Percentiles rank a stretch among this genome's conserved stretches.
Evolutionary conservation across 2,113 vertebrate genomes (phyloP).

Genomic region (Mobula hypostoma): DNA sequence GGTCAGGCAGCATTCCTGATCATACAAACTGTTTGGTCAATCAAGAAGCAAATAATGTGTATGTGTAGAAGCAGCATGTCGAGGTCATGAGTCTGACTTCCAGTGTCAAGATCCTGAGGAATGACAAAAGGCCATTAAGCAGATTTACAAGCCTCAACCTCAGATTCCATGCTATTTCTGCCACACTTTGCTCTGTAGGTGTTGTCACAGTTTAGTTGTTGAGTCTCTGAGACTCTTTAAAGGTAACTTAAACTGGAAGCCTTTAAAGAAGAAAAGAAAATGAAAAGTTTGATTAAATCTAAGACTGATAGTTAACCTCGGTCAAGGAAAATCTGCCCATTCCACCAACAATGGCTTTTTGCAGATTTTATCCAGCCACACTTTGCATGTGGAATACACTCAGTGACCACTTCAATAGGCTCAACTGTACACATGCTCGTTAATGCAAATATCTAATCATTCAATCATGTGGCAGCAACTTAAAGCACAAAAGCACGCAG

Average conservation of each 20-base stretch:
- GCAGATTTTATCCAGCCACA: not conserved
- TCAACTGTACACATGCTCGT: too few relatives aligned
- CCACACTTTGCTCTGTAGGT: not conserved
- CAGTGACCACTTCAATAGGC: too few relatives aligned
- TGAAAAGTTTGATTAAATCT: not conserved
- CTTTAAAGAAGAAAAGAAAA: not conserved
- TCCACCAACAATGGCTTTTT: not conserved
- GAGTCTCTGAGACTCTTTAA: not conserved
- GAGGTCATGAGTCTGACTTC: too few relatives aligned
- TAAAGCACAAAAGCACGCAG: too few relatives aligned
- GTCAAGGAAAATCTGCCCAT: not conserved
- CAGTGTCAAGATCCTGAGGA: too few relatives aligned
- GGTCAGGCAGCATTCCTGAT: too few relatives aligned
- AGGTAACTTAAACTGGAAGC: not conserved
- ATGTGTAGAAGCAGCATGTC: too few relatives aligned
- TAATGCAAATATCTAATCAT: too few relatives aligned
- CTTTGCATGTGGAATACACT: not conserved
- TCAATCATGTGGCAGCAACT: too few relatives aligned
- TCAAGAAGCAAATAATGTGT: too few relatives aligned
- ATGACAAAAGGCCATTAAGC: too few relatives aligned
- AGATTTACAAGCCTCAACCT: not conserved
- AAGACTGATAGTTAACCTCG: not conserved
- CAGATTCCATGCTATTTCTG: not conserved
- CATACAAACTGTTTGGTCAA: too few relatives aligned
- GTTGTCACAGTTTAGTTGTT: not conserved